A percentile compares a stretch with the other conserved stretches of the same genome.
Conservation (phyloP, 2,113 vertebrate genomes). For the Laticauda laticaudata region DNA sequence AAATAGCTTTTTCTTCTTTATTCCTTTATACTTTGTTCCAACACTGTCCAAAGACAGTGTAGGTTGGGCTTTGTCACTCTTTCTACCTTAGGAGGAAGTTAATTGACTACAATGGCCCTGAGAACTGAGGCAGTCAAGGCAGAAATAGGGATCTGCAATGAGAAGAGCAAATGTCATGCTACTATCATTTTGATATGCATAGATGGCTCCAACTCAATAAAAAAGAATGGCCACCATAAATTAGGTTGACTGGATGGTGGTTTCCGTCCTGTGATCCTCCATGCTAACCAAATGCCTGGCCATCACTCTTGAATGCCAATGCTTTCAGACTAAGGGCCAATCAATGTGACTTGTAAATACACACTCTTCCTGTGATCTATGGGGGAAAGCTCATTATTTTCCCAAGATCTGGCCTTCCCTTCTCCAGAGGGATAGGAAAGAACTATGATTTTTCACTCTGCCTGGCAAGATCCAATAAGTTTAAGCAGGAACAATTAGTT, state of each 20-base stretch:
- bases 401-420: not conserved
- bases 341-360: not conserved
- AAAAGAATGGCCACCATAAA: not conserved
- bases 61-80: not conserved
- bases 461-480: not conserved
- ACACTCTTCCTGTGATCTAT: not conserved
- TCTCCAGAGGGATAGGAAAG: not conserved
- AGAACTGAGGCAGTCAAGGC: not conserved
- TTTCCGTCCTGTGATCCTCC: not conserved
- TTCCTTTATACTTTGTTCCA: not conserved
- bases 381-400: not conserved
- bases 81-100: not conserved
- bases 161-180: not conserved
- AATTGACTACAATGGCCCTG: not conserved
- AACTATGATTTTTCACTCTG: not conserved
- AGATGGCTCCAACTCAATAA: not conserved
- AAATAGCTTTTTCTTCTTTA: not conserved
- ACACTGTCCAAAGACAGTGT: not conserved
- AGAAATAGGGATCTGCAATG: not conserved
- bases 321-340: not conserved
- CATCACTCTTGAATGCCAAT: not conserved
- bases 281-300: not conserved
- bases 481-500: not conserved
- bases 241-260: not conserved
- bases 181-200: not conserved